Evolutionary conservation across 2,113 vertebrate species (phyloP).

Genomic region (Trematocara macrostoma): DNA sequence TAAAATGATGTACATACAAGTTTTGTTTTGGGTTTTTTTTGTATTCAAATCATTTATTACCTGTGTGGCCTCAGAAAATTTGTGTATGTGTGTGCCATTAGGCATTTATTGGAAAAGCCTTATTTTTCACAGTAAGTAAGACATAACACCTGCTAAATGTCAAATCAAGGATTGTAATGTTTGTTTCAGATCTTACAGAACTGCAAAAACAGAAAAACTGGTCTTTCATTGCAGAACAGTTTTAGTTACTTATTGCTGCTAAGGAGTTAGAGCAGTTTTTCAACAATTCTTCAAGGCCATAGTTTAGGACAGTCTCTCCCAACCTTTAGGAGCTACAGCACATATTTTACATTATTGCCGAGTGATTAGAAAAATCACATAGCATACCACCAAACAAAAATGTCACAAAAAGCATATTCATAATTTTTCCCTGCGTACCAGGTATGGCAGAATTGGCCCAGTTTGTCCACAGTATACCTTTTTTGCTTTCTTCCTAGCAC

Average conservation of each 20-base stretch:
- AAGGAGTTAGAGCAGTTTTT: background rate
- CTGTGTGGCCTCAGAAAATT: background rate
- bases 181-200: background rate
- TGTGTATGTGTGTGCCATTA: background rate
- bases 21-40: background rate
- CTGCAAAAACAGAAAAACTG: background rate
- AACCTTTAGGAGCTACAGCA: background rate
- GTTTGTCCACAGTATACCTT: background rate
- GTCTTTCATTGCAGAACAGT: background rate
- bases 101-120: background rate
- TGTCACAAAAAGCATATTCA: background rate
- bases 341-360: background rate
- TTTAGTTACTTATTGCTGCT: background rate
- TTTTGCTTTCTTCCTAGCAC: background rate
- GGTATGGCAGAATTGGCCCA: background rate
- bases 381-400: background rate
- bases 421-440: accelerated
- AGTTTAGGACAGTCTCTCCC: background rate
- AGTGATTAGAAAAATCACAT: background rate
- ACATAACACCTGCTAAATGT: background rate
- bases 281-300: background rate
- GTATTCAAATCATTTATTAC: background rate
- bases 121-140: background rate
- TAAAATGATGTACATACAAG: background rate
- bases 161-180: background rate